phyloP scores from a whole-genome alignment of 2,797 vertebrate species.

The Phrynocephalus forsythii region DNA sequence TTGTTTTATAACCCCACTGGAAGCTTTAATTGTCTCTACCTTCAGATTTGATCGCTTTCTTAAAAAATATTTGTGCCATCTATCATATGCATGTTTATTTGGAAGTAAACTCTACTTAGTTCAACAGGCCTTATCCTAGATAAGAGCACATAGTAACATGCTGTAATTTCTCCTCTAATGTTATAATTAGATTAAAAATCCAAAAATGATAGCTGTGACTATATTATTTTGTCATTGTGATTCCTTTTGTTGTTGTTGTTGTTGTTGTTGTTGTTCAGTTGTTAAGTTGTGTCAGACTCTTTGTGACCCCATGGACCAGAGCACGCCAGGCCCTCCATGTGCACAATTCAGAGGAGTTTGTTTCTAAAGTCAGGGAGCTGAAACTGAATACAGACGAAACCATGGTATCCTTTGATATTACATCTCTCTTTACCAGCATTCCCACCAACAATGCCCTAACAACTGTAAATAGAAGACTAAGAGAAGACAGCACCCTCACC shows the following conservation, averaged over 20 bases:
- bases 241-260: not conserved
- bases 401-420: too few species aligned
- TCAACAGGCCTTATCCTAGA: not conserved
- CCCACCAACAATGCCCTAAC: too few species aligned
- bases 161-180: not conserved
- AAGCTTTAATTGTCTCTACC: slow-evolving; percentile 24
- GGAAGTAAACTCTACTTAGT: not conserved
- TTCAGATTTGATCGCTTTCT: not conserved
- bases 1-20: slow-evolving; percentile 30
- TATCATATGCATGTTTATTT: slow-evolving; percentile 14
- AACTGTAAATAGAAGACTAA: too few species aligned
- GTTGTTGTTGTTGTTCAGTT: too few species aligned
- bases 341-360: too few species aligned
- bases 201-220: not conserved
- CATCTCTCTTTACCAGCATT: too few species aligned
- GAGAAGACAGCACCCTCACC: too few species aligned
- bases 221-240: not conserved
- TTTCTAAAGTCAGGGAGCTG: too few species aligned
- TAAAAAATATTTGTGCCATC: slow-evolving; percentile 23
- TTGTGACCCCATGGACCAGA: too few species aligned
- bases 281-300: too few species aligned
- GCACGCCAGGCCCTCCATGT: too few species aligned
- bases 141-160: not conserved
- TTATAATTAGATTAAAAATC: not conserved
- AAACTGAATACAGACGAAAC: too few species aligned